Conservation (phyloP, 1,140 invertebrate genomes). For the Plectus sambesii region DNA sequence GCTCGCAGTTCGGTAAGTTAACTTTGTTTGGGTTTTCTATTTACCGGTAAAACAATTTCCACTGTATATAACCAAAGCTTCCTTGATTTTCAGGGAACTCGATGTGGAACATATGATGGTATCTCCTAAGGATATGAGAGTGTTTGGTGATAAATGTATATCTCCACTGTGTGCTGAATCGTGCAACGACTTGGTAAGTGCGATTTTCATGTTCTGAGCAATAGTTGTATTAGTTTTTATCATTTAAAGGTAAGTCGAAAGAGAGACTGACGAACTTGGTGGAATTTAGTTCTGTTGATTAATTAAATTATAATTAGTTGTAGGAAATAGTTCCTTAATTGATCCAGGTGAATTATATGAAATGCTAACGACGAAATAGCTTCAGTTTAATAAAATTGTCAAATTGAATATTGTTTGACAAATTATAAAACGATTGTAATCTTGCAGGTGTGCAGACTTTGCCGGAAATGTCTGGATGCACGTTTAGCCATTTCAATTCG, state of each 20-base stretch:
- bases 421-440: conserved; percentile 11
- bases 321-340: not conserved
- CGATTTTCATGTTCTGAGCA: too few relatives aligned
- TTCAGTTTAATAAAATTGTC: not conserved
- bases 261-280: conserved; percentile 3
- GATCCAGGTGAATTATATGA: too few relatives aligned
- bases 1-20: conserved; percentile 9
- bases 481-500: conserved; percentile 54
- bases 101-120: conserved; percentile 6
- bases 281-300: not conserved
- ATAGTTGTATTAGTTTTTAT: too few relatives aligned
- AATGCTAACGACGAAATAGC: conserved; percentile 11
- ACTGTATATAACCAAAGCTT: conserved; percentile 1
- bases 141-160: conserved; percentile 66
- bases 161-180: conserved; percentile 58
- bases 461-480: conserved; percentile 61
- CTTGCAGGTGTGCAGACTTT: conserved; percentile 61
- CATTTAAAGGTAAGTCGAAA: too few relatives aligned
- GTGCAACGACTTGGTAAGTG: conserved; percentile 57
- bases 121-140: conserved; percentile 55
- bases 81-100: conserved; percentile 18
- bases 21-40: conserved; percentile 3
- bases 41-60: not conserved
- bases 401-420: not conserved
- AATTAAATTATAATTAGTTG: conserved; percentile 1